Conservation (phyloP, 2,888 invertebrate genomes). For the Drosophila fulvimacula region DNA sequence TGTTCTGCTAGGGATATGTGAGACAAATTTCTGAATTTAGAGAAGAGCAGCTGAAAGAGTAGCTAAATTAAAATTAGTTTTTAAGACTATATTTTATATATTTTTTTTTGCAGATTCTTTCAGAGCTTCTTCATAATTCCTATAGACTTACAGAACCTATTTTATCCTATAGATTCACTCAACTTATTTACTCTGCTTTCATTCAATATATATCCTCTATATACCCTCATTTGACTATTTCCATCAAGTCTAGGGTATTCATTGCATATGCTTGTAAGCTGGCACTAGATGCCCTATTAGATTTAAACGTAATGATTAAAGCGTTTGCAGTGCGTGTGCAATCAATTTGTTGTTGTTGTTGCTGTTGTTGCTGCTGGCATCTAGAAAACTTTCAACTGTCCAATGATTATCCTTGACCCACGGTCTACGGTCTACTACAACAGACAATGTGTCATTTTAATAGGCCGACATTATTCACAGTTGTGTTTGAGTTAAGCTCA, state of each 20-base stretch:
- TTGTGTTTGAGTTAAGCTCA: constrained; percentile 8
- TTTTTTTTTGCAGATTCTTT: too few relatives aligned
- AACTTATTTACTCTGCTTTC: too few relatives aligned
- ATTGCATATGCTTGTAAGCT: constrained; percentile 26
- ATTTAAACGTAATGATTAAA: constrained; percentile 79
- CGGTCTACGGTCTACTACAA: constrained; percentile 28
- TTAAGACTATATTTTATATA: too few relatives aligned
- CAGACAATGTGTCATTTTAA: constrained; percentile 59
- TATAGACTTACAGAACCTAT: too few relatives aligned
- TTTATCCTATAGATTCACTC: too few relatives aligned
- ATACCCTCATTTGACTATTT: background rate
- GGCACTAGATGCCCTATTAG: constrained; percentile 55
- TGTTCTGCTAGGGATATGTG: too few relatives aligned
- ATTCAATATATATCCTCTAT: too few relatives aligned
- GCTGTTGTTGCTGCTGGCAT: constrained; percentile 8
- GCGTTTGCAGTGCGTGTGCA: constrained; percentile 47
- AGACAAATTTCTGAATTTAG: too few relatives aligned
- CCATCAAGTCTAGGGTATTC: background rate
- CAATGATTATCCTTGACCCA: constrained; percentile 73
- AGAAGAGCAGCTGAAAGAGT: too few relatives aligned
- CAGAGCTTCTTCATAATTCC: too few relatives aligned
- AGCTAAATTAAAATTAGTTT: too few relatives aligned
- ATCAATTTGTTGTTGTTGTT: constrained; percentile 41
- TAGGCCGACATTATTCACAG: constrained; percentile 43
- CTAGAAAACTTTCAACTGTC: constrained; percentile 58